A percentile compares a stretch with the other conserved stretches of the same genome.
These are phyloP conservation scores for Ephialtes manifestator DNA, from an alignment of 2,888 invertebrate species.

Conservation along the genomic window DNA sequence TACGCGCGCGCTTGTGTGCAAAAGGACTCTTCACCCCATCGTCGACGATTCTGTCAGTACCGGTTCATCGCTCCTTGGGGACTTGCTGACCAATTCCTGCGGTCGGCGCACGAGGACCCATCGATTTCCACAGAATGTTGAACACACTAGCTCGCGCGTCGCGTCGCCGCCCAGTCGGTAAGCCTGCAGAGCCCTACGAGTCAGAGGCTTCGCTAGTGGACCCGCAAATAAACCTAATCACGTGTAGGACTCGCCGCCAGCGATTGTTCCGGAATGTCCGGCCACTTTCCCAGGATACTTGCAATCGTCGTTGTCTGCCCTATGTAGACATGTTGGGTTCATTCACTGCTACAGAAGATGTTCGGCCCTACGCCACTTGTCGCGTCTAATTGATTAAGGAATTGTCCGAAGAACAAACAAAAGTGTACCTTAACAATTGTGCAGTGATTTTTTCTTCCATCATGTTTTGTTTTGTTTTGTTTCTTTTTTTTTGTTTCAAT, in stretches of 20 bases:
- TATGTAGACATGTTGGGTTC: constrained; percentile 24
- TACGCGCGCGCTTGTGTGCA: constrained; percentile 17
- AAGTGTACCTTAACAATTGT: not conserved
- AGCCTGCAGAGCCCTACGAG: constrained; percentile 13
- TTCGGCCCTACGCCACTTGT: constrained; percentile 6
- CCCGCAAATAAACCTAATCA: constrained; percentile 83
- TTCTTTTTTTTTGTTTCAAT: not conserved
- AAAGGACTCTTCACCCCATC: constrained; percentile 49
- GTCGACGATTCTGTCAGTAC: constrained; percentile 59
- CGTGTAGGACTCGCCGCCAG: constrained; percentile 71
- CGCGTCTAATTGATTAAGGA: not conserved
- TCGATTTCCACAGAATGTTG: constrained; percentile 72
- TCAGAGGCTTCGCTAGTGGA: constrained; percentile 74
- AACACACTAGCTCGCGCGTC: constrained; percentile 60
- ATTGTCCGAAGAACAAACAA: not conserved
- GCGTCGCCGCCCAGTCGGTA: constrained; percentile 37
- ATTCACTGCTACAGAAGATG: constrained; percentile 20
- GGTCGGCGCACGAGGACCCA: constrained; percentile 67
- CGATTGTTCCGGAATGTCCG: constrained; percentile 77
- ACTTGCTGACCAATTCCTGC: constrained; percentile 70
- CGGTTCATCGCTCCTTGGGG: constrained; percentile 67
- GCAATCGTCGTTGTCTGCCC: constrained; percentile 18
- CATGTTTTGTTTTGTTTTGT: not conserved
- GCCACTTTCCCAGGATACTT: constrained; percentile 75
- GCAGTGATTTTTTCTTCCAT: not conserved